Evolutionary conservation across 2,888 invertebrate genomes (phyloP).

Genomic region (Prosapia bicincta): DNA sequence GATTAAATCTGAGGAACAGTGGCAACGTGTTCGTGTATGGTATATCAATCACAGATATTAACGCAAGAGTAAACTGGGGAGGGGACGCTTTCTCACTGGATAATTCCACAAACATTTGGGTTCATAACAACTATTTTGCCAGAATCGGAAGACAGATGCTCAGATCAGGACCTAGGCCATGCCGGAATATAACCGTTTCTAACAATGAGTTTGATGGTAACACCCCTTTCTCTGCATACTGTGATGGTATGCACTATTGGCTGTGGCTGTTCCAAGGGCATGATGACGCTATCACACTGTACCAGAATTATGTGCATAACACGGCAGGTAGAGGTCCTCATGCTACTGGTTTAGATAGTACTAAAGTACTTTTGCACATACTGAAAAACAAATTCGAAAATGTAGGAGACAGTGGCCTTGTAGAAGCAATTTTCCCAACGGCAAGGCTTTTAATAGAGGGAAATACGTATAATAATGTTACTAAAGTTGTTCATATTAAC

Average conservation of each 20-base stretch:
- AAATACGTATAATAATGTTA: constrained; percentile 3
- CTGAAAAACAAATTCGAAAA: constrained; percentile 12
- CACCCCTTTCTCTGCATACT: constrained; percentile 11
- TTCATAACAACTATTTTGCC: constrained; percentile 14
- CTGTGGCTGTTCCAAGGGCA: constrained; percentile 22
- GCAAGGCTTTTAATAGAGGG: constrained; percentile 12
- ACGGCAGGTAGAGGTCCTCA: constrained; percentile 8
- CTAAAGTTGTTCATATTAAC: background rate
- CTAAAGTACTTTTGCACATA: background rate
- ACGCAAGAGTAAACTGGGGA: constrained; percentile 20
- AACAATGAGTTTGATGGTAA: constrained; percentile 19
- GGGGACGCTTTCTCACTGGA: constrained; percentile 17
- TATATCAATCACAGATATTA: constrained; percentile 17
- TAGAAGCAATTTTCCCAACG: background rate
- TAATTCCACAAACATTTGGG: constrained; percentile 3
- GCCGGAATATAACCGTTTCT: constrained; percentile 4
- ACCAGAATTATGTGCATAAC: constrained; percentile 11
- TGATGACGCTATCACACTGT: constrained; percentile 11
- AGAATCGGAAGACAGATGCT: constrained; percentile 27
- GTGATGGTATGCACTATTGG: constrained; percentile 24
- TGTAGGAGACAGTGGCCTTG: background rate
- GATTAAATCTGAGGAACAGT: constrained; percentile 5
- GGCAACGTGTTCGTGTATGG: constrained; percentile 14
- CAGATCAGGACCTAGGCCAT: constrained; percentile 11
- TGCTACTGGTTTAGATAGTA: background rate